These are phyloP conservation scores for Spodoptera picta DNA, from an alignment of 2,888 invertebrate species.

Conservation along the genomic window DNA sequence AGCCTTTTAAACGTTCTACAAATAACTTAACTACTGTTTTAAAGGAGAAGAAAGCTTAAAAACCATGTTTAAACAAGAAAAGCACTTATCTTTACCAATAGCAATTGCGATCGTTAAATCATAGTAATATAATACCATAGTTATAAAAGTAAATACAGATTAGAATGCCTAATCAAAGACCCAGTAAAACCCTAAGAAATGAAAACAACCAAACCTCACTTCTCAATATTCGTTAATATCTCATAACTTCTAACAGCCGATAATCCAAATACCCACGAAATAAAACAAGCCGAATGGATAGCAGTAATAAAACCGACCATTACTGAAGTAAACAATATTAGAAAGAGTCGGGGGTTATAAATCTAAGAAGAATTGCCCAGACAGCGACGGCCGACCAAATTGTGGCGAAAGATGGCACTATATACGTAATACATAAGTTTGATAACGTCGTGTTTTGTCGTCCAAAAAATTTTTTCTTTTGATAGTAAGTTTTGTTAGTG, in stretches of 20 bases:
- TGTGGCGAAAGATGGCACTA: conserved; percentile 74
- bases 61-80: too few relatives aligned
- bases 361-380: conserved; percentile 78
- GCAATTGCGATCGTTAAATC: too few relatives aligned
- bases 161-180: background rate
- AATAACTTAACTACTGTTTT: too few relatives aligned
- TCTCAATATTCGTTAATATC: conserved; percentile 55
- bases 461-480: conserved; percentile 57
- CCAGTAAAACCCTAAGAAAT: conserved; percentile 17
- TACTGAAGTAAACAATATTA: conserved; percentile 87
- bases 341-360: conserved; percentile 79
- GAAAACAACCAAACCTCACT: conserved; percentile 18
- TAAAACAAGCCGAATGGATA: conserved; percentile 76
- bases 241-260: conserved; percentile 70
- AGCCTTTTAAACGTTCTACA: too few relatives aligned
- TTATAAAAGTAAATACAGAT: background rate
- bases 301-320: conserved; percentile 63
- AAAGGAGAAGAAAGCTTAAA: too few relatives aligned
- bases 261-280: conserved; percentile 71
- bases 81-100: too few relatives aligned
- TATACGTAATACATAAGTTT: conserved; percentile 73
- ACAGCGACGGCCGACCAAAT: conserved; percentile 78
- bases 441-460: conserved; percentile 69
- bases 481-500: conserved; percentile 39
- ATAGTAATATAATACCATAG: too few relatives aligned